Conservation (phyloP, 2,797 vertebrate genomes). For the Lepus townsendii region DNA sequence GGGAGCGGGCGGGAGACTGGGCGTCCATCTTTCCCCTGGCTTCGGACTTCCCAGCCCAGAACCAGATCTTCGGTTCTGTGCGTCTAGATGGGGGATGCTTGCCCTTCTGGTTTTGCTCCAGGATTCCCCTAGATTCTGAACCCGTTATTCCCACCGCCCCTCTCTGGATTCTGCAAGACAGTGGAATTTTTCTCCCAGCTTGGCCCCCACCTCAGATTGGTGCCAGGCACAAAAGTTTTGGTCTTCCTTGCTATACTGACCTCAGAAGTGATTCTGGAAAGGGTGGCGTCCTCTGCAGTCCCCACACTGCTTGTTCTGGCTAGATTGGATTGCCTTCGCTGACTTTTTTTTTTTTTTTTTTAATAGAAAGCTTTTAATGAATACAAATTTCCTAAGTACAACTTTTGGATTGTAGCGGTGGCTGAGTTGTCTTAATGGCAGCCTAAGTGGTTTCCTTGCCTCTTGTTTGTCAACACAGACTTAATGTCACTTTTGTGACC, state of each 20-base stretch:
- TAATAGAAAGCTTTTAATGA: not conserved
- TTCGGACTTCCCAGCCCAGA: not conserved
- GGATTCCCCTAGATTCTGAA: not conserved
- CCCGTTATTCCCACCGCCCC: not conserved
- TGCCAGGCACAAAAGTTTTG: not conserved
- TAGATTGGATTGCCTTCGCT: slow-evolving; percentile 42
- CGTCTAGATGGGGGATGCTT: not conserved
- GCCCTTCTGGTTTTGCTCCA: not conserved
- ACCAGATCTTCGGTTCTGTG: not conserved
- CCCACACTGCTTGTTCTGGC: slow-evolving; percentile 11
- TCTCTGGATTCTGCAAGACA: not conserved
- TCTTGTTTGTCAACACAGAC: slow-evolving; percentile 14
- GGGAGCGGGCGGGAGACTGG: not conserved
- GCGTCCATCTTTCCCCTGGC: not conserved
- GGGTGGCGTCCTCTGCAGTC: not conserved
- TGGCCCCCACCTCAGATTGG: not conserved
- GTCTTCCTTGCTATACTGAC: slow-evolving; percentile 28
- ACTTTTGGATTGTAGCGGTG: no score
- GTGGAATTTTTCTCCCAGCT: not conserved
- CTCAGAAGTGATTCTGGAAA: slow-evolving; percentile 18
- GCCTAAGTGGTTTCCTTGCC: slow-evolving; percentile 53
- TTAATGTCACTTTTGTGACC: not conserved
- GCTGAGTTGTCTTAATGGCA: no score
- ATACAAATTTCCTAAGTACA: slow-evolving; percentile 50
- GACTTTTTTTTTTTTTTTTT: not conserved